phyloP scores from a whole-genome alignment of 1,140 invertebrate species.

The Globodera rostochiensis region DNA sequence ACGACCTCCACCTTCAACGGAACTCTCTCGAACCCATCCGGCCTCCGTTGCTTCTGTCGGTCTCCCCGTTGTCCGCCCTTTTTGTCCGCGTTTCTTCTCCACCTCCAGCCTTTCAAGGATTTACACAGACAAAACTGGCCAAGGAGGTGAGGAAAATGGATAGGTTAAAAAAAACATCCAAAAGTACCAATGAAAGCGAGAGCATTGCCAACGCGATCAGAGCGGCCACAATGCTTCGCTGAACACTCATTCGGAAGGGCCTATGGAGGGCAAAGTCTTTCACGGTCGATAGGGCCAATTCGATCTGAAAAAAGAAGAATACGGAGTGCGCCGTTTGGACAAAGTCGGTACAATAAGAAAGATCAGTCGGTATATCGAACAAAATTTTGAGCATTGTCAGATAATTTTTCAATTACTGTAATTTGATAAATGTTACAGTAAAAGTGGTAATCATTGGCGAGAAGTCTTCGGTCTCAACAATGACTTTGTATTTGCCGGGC shows the following conservation, averaged over 20 bases:
- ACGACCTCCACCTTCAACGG: conserved; percentile 48
- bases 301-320: conserved; percentile 18
- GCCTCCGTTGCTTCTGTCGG: neutral
- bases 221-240: conserved; percentile 35
- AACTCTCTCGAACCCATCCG: conserved; percentile 54
- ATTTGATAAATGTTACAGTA: conserved; percentile 2
- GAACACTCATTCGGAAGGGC: conserved; percentile 32
- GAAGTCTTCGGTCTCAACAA: conserved; percentile 30
- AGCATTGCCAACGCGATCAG: conserved; percentile 41
- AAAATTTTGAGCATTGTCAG: too few species aligned
- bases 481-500: conserved; percentile 46
- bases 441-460: conserved; percentile 34
- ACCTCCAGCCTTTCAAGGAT: conserved; percentile 21
- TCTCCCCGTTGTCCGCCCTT: neutral
- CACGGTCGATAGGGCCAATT: conserved; percentile 8
- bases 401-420: too few species aligned
- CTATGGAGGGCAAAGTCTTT: conserved; percentile 32
- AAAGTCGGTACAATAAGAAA: neutral
- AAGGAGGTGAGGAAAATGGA: neutral
- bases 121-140: conserved; percentile 38
- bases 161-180: neutral
- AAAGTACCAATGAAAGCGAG: conserved; percentile 39
- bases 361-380: too few species aligned
- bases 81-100: neutral
- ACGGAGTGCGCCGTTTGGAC: neutral